Evolutionary conservation across 2,888 invertebrate species (phyloP), one percentile per base, ranked within the genome.

Genomic region (Amphipoea lucens): DNA sequence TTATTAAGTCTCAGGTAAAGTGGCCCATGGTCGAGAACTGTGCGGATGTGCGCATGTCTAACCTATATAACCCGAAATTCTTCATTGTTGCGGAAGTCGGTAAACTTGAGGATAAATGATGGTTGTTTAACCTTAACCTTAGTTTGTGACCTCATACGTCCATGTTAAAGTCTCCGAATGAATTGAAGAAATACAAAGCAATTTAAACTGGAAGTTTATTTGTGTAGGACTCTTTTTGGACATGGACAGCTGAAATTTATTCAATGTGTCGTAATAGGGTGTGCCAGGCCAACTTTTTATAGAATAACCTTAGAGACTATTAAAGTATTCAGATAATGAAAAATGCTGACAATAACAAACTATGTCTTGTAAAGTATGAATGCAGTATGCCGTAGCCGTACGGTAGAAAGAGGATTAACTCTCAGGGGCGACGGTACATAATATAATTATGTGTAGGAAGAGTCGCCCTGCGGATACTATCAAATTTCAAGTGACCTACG

Each of bases 71-170:
- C 80, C 78, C 54, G 23, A 80, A 76, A 87, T 79, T 74, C 62
- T 60, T 70, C 54, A 75, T 60, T 78, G 78, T 74, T 69, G 75
- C 80, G 89, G 87, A 85, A 90, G 83, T 81, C 67, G 60, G 78
- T 81, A 88, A 87, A 81, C 71, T 79, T 80, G 62, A 85, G 74
- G 80, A 85, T 85, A 83, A 87, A 84, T 81, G 23, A 76, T 60
- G 66, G 72, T 82, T 79, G 74, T 79, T 57, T 72, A 77, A 85
- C 87, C 90, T 89, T 82, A 80, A 89, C 87, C 81, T 87, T 76
- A 74, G 62, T 40, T 73, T 74, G 54, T 81, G 75, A 74, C 87
- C 82, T 89, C 76, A 76, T 57, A 72, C 78, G 72, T 79, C 76
- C 62, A 72, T 78, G 54, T 74, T 71, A 36, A 70, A 71, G 71